phyloP scores from a whole-genome alignment of 2,113 vertebrate genomes.

The Boleophthalmus pectinirostris region DNA sequence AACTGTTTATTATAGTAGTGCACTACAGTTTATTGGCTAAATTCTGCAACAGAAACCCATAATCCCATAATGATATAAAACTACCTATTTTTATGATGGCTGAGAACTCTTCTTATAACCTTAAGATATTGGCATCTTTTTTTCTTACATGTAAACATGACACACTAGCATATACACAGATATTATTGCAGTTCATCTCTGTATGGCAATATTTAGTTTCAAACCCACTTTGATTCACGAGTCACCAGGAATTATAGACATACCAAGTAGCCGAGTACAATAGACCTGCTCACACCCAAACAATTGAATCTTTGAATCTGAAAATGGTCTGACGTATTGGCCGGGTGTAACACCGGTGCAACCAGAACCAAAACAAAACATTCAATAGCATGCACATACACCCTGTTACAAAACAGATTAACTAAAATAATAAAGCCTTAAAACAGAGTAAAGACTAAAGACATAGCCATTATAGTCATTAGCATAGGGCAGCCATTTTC shows the following conservation, averaged over 20 bases:
- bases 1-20: neutral
- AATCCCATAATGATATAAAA: neutral
- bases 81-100: neutral
- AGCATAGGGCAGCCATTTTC: neutral
- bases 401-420: slow-evolving; percentile 27
- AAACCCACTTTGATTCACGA: neutral
- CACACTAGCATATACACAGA: neutral
- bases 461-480: neutral
- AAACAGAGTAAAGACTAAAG: neutral
- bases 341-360: slow-evolving; percentile 35
- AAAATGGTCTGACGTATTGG: slow-evolving; percentile 21
- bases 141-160: neutral
- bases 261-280: neutral
- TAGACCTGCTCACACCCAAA: slow-evolving; percentile 33
- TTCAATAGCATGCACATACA: neutral
- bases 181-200: neutral
- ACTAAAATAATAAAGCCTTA: slow-evolving; percentile 2
- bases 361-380: slow-evolving; percentile 37
- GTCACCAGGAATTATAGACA: slow-evolving; percentile 21
- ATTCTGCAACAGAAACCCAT: neutral
- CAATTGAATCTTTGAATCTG: slow-evolving; percentile 6
- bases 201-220: neutral
- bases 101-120: neutral
- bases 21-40: neutral
- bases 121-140: neutral